These are phyloP conservation scores for Garra rufa DNA, from an alignment of 2,113 vertebrate species.

Conservation along the genomic window DNA sequence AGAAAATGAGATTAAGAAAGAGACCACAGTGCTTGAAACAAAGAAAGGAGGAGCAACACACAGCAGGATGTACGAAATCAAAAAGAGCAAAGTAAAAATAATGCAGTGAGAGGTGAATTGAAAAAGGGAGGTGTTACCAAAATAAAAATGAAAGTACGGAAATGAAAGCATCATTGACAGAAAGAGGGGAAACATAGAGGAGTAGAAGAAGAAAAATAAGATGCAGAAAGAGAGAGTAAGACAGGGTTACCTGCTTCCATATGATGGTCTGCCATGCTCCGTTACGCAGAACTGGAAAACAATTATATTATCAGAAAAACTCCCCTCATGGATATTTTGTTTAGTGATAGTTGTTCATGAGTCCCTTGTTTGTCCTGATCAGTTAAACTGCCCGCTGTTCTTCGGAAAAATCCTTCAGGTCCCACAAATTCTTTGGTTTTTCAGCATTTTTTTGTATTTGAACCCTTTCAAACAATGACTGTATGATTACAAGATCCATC, in stretches of 20 bases:
- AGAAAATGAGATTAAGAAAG: constrained; percentile 65
- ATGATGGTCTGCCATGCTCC: constrained; percentile 93
- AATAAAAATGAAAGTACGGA: constrained; percentile 27
- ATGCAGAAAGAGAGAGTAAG: constrained; percentile 5
- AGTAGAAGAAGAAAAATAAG: constrained; percentile 4
- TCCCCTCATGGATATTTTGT: constrained; percentile 53
- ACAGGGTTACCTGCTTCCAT: constrained; percentile 92
- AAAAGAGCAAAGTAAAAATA: constrained; percentile 14
- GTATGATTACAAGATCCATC: too few relatives aligned
- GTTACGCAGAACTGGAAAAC: constrained; percentile 89
- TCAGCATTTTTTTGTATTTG: too few relatives aligned
- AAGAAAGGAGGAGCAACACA: constrained; percentile 4
- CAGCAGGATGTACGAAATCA: constrained; percentile 8
- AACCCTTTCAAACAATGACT: too few relatives aligned
- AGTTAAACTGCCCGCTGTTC: too few relatives aligned
- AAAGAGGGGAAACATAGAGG: constrained; percentile 10
- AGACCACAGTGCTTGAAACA: constrained; percentile 38
- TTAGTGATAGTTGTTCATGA: too few relatives aligned
- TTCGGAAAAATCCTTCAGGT: too few relatives aligned
- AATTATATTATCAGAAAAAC: constrained; percentile 65
- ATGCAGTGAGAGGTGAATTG: constrained; percentile 14
- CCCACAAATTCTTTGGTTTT: too few relatives aligned
- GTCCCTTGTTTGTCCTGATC: too few relatives aligned
- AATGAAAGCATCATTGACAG: constrained; percentile 23
- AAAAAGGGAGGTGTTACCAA: constrained; percentile 39